Percentiles rank a stretch among this genome's conserved stretches.
These are phyloP conservation scores for Loris lydekkerianus DNA, from an alignment of 2,797 vertebrate species.

Conservation along the genomic window DNA sequence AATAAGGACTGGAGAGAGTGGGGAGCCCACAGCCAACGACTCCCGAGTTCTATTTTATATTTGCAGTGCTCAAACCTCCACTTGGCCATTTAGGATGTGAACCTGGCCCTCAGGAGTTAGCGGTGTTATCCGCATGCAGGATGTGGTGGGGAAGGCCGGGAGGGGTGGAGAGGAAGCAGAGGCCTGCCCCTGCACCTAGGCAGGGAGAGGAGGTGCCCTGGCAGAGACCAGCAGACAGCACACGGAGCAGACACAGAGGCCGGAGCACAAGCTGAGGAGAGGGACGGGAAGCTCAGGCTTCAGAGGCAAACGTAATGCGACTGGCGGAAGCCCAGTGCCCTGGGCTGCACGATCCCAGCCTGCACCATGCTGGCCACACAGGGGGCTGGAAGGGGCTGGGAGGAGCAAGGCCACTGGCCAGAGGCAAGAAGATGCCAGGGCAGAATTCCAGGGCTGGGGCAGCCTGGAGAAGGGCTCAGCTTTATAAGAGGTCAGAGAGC, in stretches of 20 bases:
- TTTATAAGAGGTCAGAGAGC: neutral
- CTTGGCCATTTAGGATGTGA: neutral
- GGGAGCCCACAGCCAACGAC: neutral
- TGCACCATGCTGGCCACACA: neutral
- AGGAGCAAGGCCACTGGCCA: neutral
- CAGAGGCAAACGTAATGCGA: neutral
- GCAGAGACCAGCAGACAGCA: neutral
- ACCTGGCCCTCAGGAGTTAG: neutral
- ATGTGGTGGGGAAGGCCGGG: neutral
- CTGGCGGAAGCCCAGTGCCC: fast-evolving
- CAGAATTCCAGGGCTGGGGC: neutral
- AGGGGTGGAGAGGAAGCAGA: neutral
- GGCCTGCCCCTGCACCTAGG: too few species aligned
- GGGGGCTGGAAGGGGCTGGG: fast-evolving
- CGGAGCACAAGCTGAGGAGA: neutral
- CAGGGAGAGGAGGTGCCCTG: fast-evolving
- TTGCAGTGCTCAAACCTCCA: neutral
- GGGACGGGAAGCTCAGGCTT: neutral
- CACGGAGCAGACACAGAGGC: fast-evolving
- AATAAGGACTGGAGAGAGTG: neutral
- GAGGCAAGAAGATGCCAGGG: neutral
- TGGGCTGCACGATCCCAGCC: fast-evolving
- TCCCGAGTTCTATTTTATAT: neutral
- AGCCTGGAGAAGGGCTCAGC: neutral
- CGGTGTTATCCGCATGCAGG: neutral